Conservation (phyloP, 2,888 invertebrate genomes). For the Tetranychus truncatus region DNA sequence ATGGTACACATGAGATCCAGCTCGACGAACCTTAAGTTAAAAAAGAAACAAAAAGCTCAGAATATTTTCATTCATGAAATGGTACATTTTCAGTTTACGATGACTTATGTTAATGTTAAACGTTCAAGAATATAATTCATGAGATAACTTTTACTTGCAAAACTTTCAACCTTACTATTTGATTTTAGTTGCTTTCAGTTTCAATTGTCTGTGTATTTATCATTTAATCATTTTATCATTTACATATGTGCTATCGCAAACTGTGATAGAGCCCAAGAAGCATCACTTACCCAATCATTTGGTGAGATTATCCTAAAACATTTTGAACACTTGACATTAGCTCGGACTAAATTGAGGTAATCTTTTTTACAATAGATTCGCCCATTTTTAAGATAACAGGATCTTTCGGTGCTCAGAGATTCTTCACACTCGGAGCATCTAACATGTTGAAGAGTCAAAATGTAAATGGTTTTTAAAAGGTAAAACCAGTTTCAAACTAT, state of each 20-base stretch:
- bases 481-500: too few relatives aligned
- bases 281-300: slow-evolving; percentile 70
- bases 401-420: slow-evolving; percentile 15
- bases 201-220: neutral
- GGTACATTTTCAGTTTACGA: too few relatives aligned
- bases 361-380: slow-evolving; percentile 22
- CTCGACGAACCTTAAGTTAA: slow-evolving; percentile 61
- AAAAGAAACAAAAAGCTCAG: too few relatives aligned
- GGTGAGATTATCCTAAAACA: slow-evolving; percentile 80
- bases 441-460: too few relatives aligned
- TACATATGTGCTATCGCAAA: neutral
- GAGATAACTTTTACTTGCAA: too few relatives aligned
- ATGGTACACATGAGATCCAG: slow-evolving; percentile 75
- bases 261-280: too few relatives aligned
- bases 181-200: too few relatives aligned
- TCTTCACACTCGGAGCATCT: slow-evolving; percentile 21
- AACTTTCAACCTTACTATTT: too few relatives aligned
- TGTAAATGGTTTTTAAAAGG: too few relatives aligned
- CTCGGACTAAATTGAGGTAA: slow-evolving; percentile 16
- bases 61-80: too few relatives aligned
- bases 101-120: too few relatives aligned
- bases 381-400: slow-evolving; percentile 21
- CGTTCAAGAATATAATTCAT: too few relatives aligned
- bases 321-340: slow-evolving; percentile 72
- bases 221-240: neutral